These are phyloP conservation scores for Dendronephthya gigantea DNA, from an alignment of 64 coral and sea anemone species.

Conservation along the genomic window DNA sequence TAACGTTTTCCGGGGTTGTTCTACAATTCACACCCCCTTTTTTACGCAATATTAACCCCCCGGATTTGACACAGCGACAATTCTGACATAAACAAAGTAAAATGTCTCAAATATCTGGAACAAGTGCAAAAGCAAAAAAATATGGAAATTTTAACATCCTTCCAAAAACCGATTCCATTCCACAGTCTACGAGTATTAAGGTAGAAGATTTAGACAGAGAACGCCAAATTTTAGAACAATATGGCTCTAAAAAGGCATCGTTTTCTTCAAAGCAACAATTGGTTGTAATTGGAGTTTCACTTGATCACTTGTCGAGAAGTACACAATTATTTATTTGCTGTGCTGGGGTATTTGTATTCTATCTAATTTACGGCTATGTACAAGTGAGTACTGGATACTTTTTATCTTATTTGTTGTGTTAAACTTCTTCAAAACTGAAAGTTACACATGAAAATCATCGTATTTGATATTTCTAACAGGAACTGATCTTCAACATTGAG, in stretches of 20 bases:
- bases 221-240: not conserved
- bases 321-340: conserved; percentile 67
- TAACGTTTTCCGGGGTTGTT: no score
- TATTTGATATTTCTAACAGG: conserved; percentile 37
- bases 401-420: not conserved
- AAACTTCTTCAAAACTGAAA: not conserved
- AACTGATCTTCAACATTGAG: conserved; percentile 87
- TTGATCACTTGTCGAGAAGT: conserved; percentile 49
- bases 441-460: no score
- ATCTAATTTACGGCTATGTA: conserved; percentile 94
- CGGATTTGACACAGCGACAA: no score
- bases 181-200: not conserved
- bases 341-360: conserved; percentile 79
- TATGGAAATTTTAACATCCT: no score
- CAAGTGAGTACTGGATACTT: conserved; percentile 48
- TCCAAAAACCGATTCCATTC: no score
- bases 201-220: not conserved
- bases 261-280: conserved; percentile 10
- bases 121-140: no score
- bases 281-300: conserved; percentile 47
- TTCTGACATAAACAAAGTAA: no score
- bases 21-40: no score
- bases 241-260: not conserved
- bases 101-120: no score
- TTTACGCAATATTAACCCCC: no score